A percentile compares a stretch with the other conserved stretches of the same genome.
Evolutionary conservation across 2,888 invertebrate genomes (phyloP).

Genomic region (Oligia latruncula): DNA sequence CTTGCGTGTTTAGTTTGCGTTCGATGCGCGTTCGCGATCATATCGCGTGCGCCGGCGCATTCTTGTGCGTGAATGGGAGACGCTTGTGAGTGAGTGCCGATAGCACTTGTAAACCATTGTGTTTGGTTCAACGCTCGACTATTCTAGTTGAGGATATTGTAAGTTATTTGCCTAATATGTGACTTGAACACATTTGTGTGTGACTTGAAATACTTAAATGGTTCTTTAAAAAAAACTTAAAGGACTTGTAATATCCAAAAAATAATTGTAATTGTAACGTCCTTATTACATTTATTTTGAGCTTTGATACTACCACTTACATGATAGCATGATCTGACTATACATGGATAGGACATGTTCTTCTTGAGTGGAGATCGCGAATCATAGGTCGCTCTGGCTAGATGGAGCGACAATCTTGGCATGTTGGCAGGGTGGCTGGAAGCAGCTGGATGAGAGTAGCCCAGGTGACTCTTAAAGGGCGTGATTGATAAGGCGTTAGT

Average conservation of each 20-base stretch:
- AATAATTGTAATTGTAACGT: no score
- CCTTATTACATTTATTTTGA: no score
- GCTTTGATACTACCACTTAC: no score
- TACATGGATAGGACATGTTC: not conserved
- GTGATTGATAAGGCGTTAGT: not conserved
- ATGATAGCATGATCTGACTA: no score
- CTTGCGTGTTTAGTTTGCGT: constrained; percentile 26
- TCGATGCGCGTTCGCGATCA: constrained; percentile 39
- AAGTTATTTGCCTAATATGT: not conserved
- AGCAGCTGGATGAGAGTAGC: not conserved
- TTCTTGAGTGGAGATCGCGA: no score
- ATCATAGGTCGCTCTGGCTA: not conserved
- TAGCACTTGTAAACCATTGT: constrained; percentile 52
- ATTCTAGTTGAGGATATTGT: constrained; percentile 16
- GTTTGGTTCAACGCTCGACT: constrained; percentile 28
- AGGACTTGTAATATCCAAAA: no score
- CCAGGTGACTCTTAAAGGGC: not conserved
- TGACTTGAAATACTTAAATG: no score
- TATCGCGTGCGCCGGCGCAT: constrained; percentile 52
- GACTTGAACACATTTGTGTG: no score
- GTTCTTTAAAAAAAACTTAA: no score
- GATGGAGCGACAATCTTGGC: not conserved
- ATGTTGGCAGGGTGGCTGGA: not conserved
- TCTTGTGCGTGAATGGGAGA: constrained; percentile 57
- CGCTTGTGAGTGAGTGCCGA: constrained; percentile 41